Percentiles rank a stretch among this genome's conserved stretches.
phyloP scores from a whole-genome alignment of 2,797 vertebrate genomes.

The Sebastes variabilis region DNA sequence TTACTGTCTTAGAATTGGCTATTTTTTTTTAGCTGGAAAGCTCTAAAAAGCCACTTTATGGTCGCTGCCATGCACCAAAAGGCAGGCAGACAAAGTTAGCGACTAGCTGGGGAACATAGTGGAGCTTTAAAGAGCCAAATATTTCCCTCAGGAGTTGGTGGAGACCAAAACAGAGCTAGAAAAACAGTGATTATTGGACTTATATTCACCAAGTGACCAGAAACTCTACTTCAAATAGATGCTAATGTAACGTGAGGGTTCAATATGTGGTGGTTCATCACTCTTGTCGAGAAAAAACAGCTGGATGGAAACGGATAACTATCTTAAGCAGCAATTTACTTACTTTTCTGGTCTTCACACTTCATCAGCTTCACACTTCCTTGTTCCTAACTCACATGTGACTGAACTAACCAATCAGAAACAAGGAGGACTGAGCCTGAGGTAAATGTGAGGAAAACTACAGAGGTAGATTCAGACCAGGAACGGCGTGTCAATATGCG shows the following conservation, averaged over 20 bases:
- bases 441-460: neutral
- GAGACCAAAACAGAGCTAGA: neutral
- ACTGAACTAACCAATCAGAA: neutral
- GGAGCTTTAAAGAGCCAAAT: neutral
- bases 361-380: neutral
- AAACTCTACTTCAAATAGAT: neutral
- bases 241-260: neutral
- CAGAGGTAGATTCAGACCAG: neutral
- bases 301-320: no score
- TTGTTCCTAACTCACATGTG: neutral
- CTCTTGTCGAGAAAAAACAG: no score
- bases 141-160: neutral
- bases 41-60: no score
- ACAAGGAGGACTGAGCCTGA: neutral
- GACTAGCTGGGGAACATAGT: neutral
- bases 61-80: neutral
- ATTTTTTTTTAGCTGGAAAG: no score
- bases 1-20: neutral
- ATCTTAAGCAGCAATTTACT: neutral
- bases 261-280: neutral
- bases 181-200: neutral
- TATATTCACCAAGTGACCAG: neutral
- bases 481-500: no score
- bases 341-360: neutral
- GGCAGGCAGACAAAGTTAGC: neutral